Base-by-base conservation (phyloP, 2,113 vertebrate genomes). In the Oceanites oceanicus region DNA sequence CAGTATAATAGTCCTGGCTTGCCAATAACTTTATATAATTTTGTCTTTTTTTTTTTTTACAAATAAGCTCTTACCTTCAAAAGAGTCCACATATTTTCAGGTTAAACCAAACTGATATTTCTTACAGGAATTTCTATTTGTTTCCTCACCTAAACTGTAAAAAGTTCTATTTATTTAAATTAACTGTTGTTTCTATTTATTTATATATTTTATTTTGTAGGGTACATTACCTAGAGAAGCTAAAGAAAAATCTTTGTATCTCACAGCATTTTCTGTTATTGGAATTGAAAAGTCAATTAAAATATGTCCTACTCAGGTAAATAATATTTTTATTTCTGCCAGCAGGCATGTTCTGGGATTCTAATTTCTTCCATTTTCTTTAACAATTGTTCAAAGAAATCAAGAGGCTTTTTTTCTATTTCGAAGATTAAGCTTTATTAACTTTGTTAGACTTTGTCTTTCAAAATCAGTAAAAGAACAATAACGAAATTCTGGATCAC, bases 221-320 rank as follows among this genome's bases (percentile, higher is more conserved):
- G 97, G 98, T n/a, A 96, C 95, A 4, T 67, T 98, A n/a, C 97
- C 97, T 71, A 83, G 4, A 47, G 94, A 98, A 88, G 62, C 96
- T 3, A 71, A 92, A 63, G 99, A 99, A 66, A 98, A 97, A 13
- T 65, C 97, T 2, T 97, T 99, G 15, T 99, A 98, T 76, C 97
- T 99, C 55, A 99, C 99, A 29, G 99, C 99, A 50, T 99, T 99
- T 89, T 96, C 97, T 45, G 32, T 99, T 66, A 99, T 99, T 74
- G 99, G 98, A 16, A 97, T 99, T 59, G 92, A 96, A 78, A 98
- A 96, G 82, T 97, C 98, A 7, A 96, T 98, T 16, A 85, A 97
- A n/a, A 88, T 98, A 21, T 98, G 96, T 8, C 96, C 98, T 25
- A 68, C 98, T 94, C 94, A 90, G 97, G 99, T 99, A 78, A 95